Evolutionary conservation across 2,113 vertebrate genomes (phyloP).

Genomic region (Cyprinodon variegatus): DNA sequence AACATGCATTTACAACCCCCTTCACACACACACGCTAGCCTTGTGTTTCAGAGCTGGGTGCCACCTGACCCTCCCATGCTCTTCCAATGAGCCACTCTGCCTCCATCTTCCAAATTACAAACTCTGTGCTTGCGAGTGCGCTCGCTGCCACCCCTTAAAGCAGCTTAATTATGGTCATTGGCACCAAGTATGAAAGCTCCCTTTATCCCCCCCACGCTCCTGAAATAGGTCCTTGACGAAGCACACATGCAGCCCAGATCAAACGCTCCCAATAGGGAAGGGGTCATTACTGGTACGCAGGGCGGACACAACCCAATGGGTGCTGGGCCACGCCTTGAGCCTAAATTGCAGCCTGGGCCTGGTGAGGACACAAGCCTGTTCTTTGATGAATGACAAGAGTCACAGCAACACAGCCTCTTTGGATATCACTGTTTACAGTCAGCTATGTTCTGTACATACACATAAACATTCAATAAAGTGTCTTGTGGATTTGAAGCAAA

Average conservation of each 20-base stretch:
- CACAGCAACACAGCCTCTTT: slow-evolving; percentile 64
- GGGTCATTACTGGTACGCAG: slow-evolving; percentile 69
- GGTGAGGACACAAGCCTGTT: slow-evolving; percentile 72
- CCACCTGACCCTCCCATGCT: slow-evolving; percentile 65
- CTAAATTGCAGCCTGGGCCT: slow-evolving; percentile 78
- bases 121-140: slow-evolving; percentile 70
- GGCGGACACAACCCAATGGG: slow-evolving; percentile 63
- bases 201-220: slow-evolving; percentile 80
- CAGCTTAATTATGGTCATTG: slow-evolving; percentile 77
- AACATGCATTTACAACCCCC: slow-evolving; percentile 68
- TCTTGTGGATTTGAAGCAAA: slow-evolving; percentile 35
- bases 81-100: slow-evolving; percentile 73
- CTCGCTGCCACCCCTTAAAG: slow-evolving; percentile 81
- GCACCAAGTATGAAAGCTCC: slow-evolving; percentile 77
- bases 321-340: slow-evolving; percentile 74
- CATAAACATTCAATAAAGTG: slow-evolving; percentile 55
- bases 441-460: slow-evolving; percentile 55
- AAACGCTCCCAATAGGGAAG: slow-evolving; percentile 72
- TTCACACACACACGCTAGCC: slow-evolving; percentile 55
- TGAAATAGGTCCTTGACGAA: slow-evolving; percentile 81
- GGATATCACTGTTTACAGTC: slow-evolving; percentile 69
- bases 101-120: slow-evolving; percentile 79
- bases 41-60: slow-evolving; percentile 71
- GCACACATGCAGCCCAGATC: slow-evolving; percentile 79
- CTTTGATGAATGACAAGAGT: slow-evolving; percentile 71